These are phyloP conservation scores for Scaptomyza pallida DNA, from an alignment of 1,140 invertebrate genomes.

Conservation along the genomic window DNA sequence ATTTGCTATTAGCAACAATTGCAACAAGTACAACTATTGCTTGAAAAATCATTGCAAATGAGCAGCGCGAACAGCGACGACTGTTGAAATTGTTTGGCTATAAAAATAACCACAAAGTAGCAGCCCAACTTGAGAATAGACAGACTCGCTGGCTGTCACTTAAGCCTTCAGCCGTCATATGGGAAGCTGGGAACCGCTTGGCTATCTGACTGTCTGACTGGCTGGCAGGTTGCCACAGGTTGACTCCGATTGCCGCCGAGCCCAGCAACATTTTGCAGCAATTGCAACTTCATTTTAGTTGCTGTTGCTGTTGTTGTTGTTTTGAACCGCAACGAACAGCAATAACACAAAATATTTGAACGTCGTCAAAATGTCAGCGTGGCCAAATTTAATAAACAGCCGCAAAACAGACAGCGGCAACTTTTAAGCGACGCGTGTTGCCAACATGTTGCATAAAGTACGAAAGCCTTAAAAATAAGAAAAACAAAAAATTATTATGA, in stretches of 20 bases:
- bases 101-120: conserved; percentile 64
- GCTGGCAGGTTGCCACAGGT: conserved; percentile 43
- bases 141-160: conserved; percentile 41
- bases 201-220: background rate
- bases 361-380: conserved; percentile 67
- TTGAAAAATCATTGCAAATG: conserved; percentile 69
- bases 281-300: conserved; percentile 77
- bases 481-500: conserved; percentile 24
- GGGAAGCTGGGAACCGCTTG: conserved; percentile 30
- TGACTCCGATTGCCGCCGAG: conserved; percentile 33
- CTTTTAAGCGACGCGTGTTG: conserved; percentile 51
- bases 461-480: conserved; percentile 3
- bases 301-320: conserved; percentile 10
- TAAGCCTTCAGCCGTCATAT: conserved; percentile 26
- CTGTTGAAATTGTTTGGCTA: conserved; percentile 72
- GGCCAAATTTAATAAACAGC: conserved; percentile 70
- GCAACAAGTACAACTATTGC: conserved; percentile 32
- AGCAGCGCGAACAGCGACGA: conserved; percentile 68
- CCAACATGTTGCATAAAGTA: conserved; percentile 58
- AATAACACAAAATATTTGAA: conserved; percentile 51
- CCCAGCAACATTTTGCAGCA: conserved; percentile 74
- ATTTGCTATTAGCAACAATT: conserved; percentile 5
- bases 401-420: conserved; percentile 45
- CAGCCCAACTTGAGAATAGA: conserved; percentile 48
- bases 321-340: conserved; percentile 27